Evolutionary conservation across 2,888 invertebrate species (phyloP).

Genomic region (Marasmarcha lunaedactyla): DNA sequence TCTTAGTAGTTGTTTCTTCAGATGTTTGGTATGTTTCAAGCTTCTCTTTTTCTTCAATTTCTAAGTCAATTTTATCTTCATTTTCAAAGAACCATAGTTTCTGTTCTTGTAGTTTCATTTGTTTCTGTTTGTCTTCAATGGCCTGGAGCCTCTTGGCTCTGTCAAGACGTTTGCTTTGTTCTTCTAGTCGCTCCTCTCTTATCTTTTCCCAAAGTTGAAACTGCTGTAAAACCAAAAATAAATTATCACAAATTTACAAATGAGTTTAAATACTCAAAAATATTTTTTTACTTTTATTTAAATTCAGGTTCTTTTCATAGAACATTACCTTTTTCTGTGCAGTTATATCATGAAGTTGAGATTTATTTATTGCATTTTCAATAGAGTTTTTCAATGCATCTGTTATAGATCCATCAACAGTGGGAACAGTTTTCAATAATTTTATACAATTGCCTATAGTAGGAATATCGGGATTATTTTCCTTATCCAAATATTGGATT

Average conservation of each 20-base stretch:
- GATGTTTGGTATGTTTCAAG: conserved; percentile 34
- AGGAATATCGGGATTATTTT: conserved; percentile 20
- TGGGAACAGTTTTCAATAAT: conserved; percentile 23
- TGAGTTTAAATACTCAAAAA: too few species aligned
- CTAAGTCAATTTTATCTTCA: conserved; percentile 78
- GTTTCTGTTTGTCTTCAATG: conserved; percentile 63
- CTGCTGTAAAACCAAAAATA: conserved; percentile 34
- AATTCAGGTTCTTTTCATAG: too few species aligned
- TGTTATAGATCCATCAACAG: conserved; percentile 35
- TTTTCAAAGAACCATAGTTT: conserved; percentile 86
- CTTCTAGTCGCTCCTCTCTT: conserved; percentile 68
- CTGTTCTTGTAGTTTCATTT: conserved; percentile 71
- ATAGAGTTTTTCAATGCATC: conserved; percentile 59
- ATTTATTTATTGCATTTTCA: conserved; percentile 65
- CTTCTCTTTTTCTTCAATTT: conserved; percentile 73
- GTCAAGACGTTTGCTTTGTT: conserved; percentile 70
- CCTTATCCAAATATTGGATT: conserved; percentile 26
- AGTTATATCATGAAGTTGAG: conserved; percentile 69
- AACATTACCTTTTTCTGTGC: conserved; percentile 67
- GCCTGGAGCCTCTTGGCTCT: conserved; percentile 61
- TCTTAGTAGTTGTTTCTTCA: conserved; percentile 51
- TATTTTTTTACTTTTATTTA: too few species aligned
- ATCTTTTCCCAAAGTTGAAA: conserved; percentile 71
- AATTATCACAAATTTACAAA: background rate
- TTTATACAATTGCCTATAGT: conserved; percentile 21